Evolutionary conservation across 2,888 invertebrate species (phyloP), one percentile per base, ranked within the genome.

Genomic region (Microctonus hyperodae): DNA sequence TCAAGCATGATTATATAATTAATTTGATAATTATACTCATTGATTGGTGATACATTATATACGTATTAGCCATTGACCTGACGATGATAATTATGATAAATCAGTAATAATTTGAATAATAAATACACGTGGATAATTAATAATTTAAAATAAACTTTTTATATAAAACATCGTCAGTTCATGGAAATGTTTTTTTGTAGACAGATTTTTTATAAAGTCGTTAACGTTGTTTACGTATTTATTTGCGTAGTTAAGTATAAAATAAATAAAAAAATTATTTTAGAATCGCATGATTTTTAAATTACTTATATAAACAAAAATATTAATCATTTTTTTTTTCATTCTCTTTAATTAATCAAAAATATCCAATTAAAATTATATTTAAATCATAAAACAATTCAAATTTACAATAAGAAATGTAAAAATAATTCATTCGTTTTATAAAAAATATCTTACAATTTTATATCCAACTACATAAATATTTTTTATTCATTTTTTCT

Each of bases 111-210:
- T 22, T 7, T 5, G n/a, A n/a, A n/a, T n/a, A n/a, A n/a, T n/a
- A 53, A 20, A 20, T 16, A 28, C 20, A 50, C 13, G 35, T 25
- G 23, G 6, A 22, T 5, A 33, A 44, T 10, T 16, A 44, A 57
- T 20, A 28, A 10, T 44, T 25, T n/a, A 2, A 7, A 5, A 31
- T 50, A 2, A 28, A 25, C 11, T 6, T 16, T 48, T 5, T 20
- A 31, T 35, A 35, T 25, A 37, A 35, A 44, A 44, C 58, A 44
- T 76, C 75, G 75, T 76, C 75, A 76, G 74, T 76, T 76, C 75
- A 76, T 75, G 75, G 72, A 74, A 70, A 25, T 68, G 58, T 55
- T 31, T 44, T 44, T 70, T 51, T 65, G 71, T 71, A 70, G 65
- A 57, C 25, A 22, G 51, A 67, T 64, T 69, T 69, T 55, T 69